Base-by-base conservation (phyloP, 2,888 invertebrate species). In the Thera obeliscata region DNA sequence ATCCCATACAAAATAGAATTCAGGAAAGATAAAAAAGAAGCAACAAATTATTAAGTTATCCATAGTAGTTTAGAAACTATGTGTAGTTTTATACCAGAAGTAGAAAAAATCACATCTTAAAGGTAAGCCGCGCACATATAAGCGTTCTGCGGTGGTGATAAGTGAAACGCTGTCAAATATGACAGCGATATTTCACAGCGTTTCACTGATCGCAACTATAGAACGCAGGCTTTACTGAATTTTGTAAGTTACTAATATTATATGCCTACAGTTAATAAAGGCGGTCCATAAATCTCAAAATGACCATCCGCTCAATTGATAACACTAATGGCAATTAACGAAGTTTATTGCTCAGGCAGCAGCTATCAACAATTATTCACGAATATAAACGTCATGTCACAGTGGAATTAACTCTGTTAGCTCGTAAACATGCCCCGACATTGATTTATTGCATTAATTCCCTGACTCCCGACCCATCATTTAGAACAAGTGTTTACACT, bases 311-410 rank as follows among this genome's bases (percentile, higher is more conserved):
- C 46, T 57, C 61, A 66, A 65, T 66, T 70, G 73, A 74, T 71
- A 70, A 68, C 72, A 64, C 12, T 70, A 66, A 67, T 55, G 67
- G 64, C 70, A 72, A 75, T 74, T 75, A 76, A 78, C 79, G 74
- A 78, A 74, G 78, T 79, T 79, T 80, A 82, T 81, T 77, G 71
- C 74, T 70, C 74, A 74, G 74, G 67, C 66, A 66, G 62, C 57
- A 77, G 80, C 88, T 88, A 87, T 88, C 87, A 88, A 91, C 93
- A 88, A 91, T 91, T 91, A 90, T 88, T 91, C 91, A 92, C 85
- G 88, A 89, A 89, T 90, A 91, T 91, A 91, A 91, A 87, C 91
- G 91, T 91, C 91, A 91, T 88, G 91, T 91, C 90, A 88, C 84
- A 84, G 78, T 83, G 90, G 90, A 88, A 91, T 91, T 91, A 91